These are phyloP conservation scores for Miltochrista miniata DNA, from an alignment of 2,888 invertebrate genomes.

Conservation along the genomic window DNA sequence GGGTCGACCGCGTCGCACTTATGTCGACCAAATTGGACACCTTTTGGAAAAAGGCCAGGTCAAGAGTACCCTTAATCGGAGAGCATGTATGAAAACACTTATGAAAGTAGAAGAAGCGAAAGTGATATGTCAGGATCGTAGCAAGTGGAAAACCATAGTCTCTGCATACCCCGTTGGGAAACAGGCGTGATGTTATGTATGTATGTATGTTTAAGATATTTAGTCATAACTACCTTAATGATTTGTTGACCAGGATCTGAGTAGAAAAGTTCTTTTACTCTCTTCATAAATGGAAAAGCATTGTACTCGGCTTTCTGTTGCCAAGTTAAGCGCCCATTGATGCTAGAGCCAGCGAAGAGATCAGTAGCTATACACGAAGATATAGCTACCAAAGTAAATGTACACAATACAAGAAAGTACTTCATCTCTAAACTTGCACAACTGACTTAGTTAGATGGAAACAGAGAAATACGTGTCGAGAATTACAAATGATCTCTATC, in stretches of 20 bases:
- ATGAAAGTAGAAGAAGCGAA: too few species aligned
- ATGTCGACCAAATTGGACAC: too few species aligned
- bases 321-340: constrained; percentile 53
- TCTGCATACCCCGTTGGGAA: too few species aligned
- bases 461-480: background rate
- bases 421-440: constrained; percentile 43
- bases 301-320: constrained; percentile 61
- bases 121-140: too few species aligned
- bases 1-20: too few species aligned
- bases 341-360: constrained; percentile 58
- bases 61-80: too few species aligned
- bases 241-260: constrained; percentile 55
- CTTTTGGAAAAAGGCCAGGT: too few species aligned
- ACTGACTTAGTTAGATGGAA: constrained; percentile 1
- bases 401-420: constrained; percentile 42
- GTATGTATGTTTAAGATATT: too few species aligned
- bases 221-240: constrained; percentile 28
- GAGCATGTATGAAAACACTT: too few species aligned
- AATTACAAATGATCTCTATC: background rate
- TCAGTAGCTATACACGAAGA: constrained; percentile 51
- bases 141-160: too few species aligned
- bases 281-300: constrained; percentile 61
- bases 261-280: constrained; percentile 66
- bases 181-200: too few species aligned
- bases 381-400: constrained; percentile 41